phyloP scores from a whole-genome alignment of 30 jellyfish, hydroid and myxozoan species.

The Morbakka virulenta region DNA sequence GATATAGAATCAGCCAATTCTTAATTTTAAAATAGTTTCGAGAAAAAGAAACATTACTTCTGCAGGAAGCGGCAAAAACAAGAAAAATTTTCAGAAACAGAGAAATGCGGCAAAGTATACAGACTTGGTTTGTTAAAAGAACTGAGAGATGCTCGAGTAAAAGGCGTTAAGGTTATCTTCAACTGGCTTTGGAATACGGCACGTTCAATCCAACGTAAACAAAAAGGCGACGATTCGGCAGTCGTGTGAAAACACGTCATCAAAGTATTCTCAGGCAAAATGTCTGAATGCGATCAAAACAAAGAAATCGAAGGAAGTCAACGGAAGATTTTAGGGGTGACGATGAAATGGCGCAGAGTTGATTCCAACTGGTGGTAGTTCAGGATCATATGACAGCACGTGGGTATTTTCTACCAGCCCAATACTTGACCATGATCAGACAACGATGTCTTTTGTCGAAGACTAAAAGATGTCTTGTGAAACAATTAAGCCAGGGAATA shows the following conservation, averaged over 20 bases:
- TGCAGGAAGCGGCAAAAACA: conserved; percentile 26
- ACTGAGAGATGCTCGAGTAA: conserved; percentile 22
- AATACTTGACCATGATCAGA: conserved; percentile 41
- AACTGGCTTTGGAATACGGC: conserved; percentile 36
- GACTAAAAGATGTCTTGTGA: conserved; percentile 41
- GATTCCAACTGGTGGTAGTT: conserved; percentile 40
- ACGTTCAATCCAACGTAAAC: conserved; percentile 17
- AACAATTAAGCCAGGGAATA: conserved; percentile 37
- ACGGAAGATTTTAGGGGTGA: conserved; percentile 35
- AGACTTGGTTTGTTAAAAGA: conserved; percentile 11
- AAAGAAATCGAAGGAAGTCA: conserved; percentile 39
- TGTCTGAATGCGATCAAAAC: conserved; percentile 34
- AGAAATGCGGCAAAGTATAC: conserved; percentile 15
- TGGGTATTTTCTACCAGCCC: conserved; percentile 52
- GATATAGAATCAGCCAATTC: conserved; percentile 23
- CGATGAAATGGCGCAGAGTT: conserved; percentile 36
- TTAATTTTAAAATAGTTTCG: conserved; percentile 13
- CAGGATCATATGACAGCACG: conserved; percentile 20
- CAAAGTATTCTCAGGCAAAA: conserved; percentile 28
- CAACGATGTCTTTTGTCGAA: conserved; percentile 67
- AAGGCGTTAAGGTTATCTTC: conserved; percentile 16
- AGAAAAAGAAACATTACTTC: conserved; percentile 25
- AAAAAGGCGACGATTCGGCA: conserved; percentile 37
- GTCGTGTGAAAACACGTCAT: conserved; percentile 53
- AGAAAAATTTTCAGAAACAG: conserved; percentile 6